These are phyloP conservation scores for Tiliqua scincoides DNA, from an alignment of 2,113 vertebrate species.

Conservation along the genomic window DNA sequence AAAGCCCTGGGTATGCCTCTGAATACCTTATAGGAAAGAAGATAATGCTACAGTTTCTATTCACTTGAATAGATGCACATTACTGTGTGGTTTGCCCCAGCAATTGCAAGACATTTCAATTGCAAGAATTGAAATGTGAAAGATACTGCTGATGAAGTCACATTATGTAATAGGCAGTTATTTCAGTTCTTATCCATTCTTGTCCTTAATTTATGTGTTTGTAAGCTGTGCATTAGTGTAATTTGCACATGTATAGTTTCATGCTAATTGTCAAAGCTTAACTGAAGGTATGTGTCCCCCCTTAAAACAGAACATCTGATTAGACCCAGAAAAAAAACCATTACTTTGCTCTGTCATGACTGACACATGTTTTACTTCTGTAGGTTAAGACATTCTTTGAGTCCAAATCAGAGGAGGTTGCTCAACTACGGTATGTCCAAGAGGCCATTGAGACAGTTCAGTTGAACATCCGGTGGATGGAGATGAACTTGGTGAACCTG, in stretches of 20 bases:
- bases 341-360: background rate
- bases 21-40: no score
- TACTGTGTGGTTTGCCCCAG: no score
- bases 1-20: no score
- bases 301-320: background rate
- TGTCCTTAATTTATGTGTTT: background rate
- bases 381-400: slow-evolving; percentile 91
- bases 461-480: slow-evolving; percentile 90
- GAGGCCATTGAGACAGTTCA: slow-evolving; percentile 89
- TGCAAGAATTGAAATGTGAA: background rate
- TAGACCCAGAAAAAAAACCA: background rate
- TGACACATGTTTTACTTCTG: slow-evolving; percentile 14
- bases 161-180: background rate
- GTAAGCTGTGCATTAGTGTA: background rate
- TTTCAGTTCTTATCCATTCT: background rate
- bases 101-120: no score
- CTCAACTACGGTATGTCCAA: slow-evolving; percentile 84
- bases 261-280: background rate
- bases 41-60: background rate
- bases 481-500: slow-evolving; percentile 81
- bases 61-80: background rate
- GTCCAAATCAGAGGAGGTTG: slow-evolving; percentile 82
- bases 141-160: background rate
- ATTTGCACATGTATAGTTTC: background rate
- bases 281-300: background rate